Evolutionary conservation across 2,797 vertebrate species (phyloP).

Genomic region (Protonibea diacanthus): DNA sequence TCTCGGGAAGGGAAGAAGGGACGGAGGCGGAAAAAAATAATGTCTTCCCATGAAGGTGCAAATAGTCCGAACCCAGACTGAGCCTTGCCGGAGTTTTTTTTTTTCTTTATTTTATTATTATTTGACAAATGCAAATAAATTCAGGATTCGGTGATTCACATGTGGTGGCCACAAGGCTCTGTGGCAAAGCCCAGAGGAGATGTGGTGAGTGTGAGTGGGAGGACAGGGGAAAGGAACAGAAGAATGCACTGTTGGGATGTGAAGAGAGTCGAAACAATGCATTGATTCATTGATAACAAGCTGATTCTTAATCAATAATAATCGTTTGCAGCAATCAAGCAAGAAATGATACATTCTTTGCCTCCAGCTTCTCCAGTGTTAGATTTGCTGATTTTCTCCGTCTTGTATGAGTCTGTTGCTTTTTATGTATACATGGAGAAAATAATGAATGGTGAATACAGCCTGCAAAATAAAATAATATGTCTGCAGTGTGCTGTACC

Average conservation of each 20-base stretch:
- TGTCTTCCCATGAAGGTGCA: conserved; percentile 49
- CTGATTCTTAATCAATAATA: background rate
- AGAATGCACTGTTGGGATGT: background rate
- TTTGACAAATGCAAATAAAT: conserved; percentile 20
- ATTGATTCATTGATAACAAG: background rate
- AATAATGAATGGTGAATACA: no score
- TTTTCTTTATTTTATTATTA: background rate
- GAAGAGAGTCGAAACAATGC: background rate
- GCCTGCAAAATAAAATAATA: no score
- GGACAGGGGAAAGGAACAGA: background rate
- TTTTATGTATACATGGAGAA: no score
- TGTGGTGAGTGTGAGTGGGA: background rate
- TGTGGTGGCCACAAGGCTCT: conserved; percentile 13
- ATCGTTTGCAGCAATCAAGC: background rate
- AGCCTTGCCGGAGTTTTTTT: conserved; percentile 14
- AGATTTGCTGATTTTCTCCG: background rate
- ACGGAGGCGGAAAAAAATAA: background rate
- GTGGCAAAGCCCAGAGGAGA: conserved; percentile 6
- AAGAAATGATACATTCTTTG: background rate
- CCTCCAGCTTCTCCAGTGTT: background rate
- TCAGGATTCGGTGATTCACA: conserved; percentile 7
- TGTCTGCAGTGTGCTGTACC: no score
- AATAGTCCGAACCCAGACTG: conserved; percentile 21
- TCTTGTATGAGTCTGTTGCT: background rate
- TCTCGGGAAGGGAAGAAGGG: conserved; percentile 32